Evolutionary conservation across 2,888 invertebrate species (phyloP), one percentile per base, ranked within the genome.

Genomic region (Drosophila putrida): DNA sequence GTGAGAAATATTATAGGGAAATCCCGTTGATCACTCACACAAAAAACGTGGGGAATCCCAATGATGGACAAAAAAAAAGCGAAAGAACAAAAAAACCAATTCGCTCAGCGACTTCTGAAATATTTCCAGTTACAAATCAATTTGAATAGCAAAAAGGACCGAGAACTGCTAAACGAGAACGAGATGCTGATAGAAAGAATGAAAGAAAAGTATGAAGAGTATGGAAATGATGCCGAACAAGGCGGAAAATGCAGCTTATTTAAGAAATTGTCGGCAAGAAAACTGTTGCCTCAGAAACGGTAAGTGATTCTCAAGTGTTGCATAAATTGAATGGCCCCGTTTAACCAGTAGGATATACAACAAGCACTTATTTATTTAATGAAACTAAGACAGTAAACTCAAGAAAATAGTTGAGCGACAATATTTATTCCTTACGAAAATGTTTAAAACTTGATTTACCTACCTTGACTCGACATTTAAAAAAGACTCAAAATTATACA

Each of bases 61-160:
- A 27, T 8, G 28, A 54, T 9, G 39, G 31, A 36, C 46, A 49
- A 15, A 39, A 49, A 58, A 57, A 51, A 6, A 43, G 1, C 3
- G 20, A 61, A 62, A n/a, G 8, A 10, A 13, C n/a, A 55, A 43
- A 10, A 36, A 51, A 11, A 28, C 4, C 4, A 53, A 36, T 15
- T 27, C 44, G 64, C 62, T 41, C 50, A 61, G 51, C 57, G 64
- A 67, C 71, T 75, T 65, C 63, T 64, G 57, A 70, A 46, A 63
- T 46, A 73, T 66, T 80, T 71, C 59, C 44, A 61, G 68, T 72
- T 70, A 72, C 80, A 80, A 80, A 80, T 80, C 80, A 80, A 80
- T 80, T 80, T 78, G 66, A 80, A 68, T 75, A 68, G 63, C 75
- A 70, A 61, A 67, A 80, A 47, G 59, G 31, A 49, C 49, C 6